These are phyloP conservation scores for Gymnosoma rotundatum DNA, from an alignment of 2,888 invertebrate genomes.

Conservation along the genomic window DNA sequence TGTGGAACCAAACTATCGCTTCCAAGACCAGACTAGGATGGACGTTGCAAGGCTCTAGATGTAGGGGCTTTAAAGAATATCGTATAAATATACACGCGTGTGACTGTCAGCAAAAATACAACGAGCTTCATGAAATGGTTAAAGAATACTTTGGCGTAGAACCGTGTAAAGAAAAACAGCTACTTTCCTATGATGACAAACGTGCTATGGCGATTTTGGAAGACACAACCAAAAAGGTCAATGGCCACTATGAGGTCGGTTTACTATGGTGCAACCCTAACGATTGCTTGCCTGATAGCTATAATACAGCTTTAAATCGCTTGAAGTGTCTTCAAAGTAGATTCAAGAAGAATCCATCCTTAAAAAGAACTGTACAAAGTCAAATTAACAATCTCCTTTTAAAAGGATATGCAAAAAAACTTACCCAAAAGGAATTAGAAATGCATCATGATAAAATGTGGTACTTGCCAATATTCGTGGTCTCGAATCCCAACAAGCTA, in stretches of 20 bases:
- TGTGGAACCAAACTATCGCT: conserved; percentile 35
- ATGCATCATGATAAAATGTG: conserved; percentile 3
- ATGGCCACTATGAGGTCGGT: conserved; percentile 37
- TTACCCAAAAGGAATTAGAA: background rate
- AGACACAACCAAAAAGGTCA: conserved; percentile 24
- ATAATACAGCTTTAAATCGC: no score
- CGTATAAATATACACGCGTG: conserved; percentile 7
- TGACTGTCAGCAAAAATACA: conserved; percentile 46
- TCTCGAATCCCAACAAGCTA: background rate
- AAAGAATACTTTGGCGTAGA: conserved; percentile 40
- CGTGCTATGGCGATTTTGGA: conserved; percentile 32
- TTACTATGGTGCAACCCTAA: conserved; percentile 31
- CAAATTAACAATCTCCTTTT: background rate
- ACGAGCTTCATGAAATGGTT: conserved; percentile 52
- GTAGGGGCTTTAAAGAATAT: background rate
- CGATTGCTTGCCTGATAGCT: background rate
- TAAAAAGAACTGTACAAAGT: conserved; percentile 51
- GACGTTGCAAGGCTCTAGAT: conserved; percentile 9
- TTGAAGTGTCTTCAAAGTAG: conserved; percentile 56
- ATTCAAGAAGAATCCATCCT: background rate
- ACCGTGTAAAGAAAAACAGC: background rate
- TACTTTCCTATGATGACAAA: conserved; percentile 26
- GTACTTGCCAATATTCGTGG: conserved; percentile 27
- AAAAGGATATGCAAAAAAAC: background rate
- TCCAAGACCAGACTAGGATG: conserved; percentile 28